These are phyloP conservation scores for Pyrgus malvae DNA, from an alignment of 2,888 invertebrate genomes.

Conservation along the genomic window DNA sequence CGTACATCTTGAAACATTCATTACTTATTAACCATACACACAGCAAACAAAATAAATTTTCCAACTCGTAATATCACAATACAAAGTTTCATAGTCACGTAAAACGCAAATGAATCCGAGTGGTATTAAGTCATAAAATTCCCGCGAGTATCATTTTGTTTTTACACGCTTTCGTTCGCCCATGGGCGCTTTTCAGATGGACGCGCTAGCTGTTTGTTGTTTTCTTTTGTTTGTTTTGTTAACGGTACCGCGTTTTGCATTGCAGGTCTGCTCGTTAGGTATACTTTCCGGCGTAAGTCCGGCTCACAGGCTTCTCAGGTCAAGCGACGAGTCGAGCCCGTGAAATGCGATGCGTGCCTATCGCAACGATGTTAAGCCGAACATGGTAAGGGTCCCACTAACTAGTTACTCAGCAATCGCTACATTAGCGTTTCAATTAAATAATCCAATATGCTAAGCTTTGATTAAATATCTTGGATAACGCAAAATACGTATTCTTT, in stretches of 20 bases:
- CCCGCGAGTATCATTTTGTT: slow-evolving; percentile 62
- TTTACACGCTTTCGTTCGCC: slow-evolving; percentile 74
- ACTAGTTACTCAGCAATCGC: slow-evolving; percentile 18
- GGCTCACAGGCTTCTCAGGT: slow-evolving; percentile 78
- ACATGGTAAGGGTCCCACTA: slow-evolving; percentile 73
- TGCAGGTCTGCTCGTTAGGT: slow-evolving; percentile 83
- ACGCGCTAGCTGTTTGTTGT: slow-evolving; percentile 73
- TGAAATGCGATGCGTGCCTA: slow-evolving; percentile 82
- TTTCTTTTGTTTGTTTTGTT: slow-evolving; percentile 76
- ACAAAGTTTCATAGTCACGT: slow-evolving; percentile 59
- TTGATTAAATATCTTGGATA: slow-evolving; percentile 20
- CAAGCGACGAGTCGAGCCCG: slow-evolving; percentile 77
- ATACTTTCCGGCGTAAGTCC: slow-evolving; percentile 83
- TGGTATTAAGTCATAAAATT: slow-evolving; percentile 67
- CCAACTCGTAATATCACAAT: slow-evolving; percentile 47
- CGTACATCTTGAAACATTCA: slow-evolving; percentile 40
- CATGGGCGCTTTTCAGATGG: slow-evolving; percentile 74
- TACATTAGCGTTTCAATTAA: slow-evolving; percentile 6
- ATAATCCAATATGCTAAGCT: slow-evolving; percentile 4
- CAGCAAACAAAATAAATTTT: slow-evolving; percentile 44
- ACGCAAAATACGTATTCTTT: slow-evolving; percentile 35
- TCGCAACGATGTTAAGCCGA: slow-evolving; percentile 80
- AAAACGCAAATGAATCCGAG: slow-evolving; percentile 62
- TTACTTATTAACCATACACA: slow-evolving; percentile 50
- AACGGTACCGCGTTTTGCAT: slow-evolving; percentile 81